These are phyloP conservation scores for Calosoma granatense DNA, from an alignment of 1,140 invertebrate genomes.

Conservation along the genomic window DNA sequence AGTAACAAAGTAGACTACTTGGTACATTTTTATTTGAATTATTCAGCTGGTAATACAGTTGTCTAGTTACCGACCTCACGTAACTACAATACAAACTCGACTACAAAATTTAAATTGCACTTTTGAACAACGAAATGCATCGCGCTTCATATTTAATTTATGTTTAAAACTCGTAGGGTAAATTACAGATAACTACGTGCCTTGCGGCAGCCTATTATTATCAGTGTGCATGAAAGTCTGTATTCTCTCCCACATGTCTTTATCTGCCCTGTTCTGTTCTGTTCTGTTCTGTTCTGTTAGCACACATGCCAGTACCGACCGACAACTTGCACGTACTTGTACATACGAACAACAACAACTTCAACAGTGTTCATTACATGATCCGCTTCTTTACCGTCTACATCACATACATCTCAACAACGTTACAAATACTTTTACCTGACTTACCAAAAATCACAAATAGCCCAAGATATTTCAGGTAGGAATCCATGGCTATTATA, in stretches of 20 bases:
- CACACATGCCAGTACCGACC: too few relatives aligned
- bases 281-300: too few relatives aligned
- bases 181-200: background rate
- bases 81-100: background rate
- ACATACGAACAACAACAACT: too few relatives aligned
- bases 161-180: constrained; percentile 4
- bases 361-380: too few relatives aligned
- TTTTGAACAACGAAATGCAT: constrained; percentile 8
- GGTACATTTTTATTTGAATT: background rate
- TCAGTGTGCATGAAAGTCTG: background rate
- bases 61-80: background rate
- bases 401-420: too few relatives aligned
- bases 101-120: constrained; percentile 8
- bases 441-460: too few relatives aligned
- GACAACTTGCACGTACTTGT: too few relatives aligned
- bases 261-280: too few relatives aligned
- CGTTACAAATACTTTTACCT: too few relatives aligned
- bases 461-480: too few relatives aligned
- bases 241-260: background rate
- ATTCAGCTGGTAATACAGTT: constrained; percentile 5
- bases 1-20: background rate
- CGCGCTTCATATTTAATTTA: constrained; percentile 3
- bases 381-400: too few relatives aligned
- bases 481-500: too few relatives aligned
- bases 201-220: constrained; percentile 4